Conservation (phyloP, 1,140 invertebrate genomes). For the fruit fly (Drosophila melanogaster) region Release_6_plus_ISO1_MT NT_033777.3:6276001-6276500, state of each 20-base stretch:
- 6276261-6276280: slow-evolving; percentile 30
- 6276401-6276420: neutral
- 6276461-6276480: neutral
- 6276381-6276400: neutral
- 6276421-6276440: neutral
- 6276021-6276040: slow-evolving; percentile 39
- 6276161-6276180: slow-evolving; percentile 19
- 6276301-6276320: slow-evolving; percentile 16
- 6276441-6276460: neutral
- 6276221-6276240: slow-evolving; percentile 55
- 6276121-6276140: slow-evolving; percentile 45
- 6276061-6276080: neutral
- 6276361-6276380: slow-evolving; percentile 21
- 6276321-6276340: slow-evolving; percentile 10
- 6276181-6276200: slow-evolving; percentile 57
- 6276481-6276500: neutral
- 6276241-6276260: slow-evolving; percentile 34
- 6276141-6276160: slow-evolving; percentile 26
- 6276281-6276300: slow-evolving; percentile 28
- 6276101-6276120: slow-evolving; percentile 26
- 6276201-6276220: slow-evolving; percentile 26
- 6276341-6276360: slow-evolving; percentile 21
- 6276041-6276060: slow-evolving; percentile 9
- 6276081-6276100: slow-evolving; percentile 20
- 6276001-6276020: slow-evolving; percentile 45